Percentiles rank a stretch among this genome's conserved stretches.
phyloP scores from a whole-genome alignment of 1,140 invertebrate species.

The Cylas formicarius region DNA sequence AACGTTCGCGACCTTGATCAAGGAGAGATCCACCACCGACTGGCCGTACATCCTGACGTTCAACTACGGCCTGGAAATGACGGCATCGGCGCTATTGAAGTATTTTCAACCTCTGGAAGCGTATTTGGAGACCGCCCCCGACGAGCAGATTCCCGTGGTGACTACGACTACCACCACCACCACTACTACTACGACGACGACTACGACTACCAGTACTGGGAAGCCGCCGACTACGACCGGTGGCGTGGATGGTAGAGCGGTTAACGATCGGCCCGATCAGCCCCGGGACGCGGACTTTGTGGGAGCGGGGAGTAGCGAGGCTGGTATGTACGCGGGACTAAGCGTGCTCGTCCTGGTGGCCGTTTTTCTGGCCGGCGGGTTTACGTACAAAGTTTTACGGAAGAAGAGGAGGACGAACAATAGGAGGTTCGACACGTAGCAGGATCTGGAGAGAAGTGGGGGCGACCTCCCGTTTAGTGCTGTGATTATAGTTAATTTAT shows the following conservation, averaged over 20 bases:
- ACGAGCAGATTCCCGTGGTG: slow-evolving; percentile 23
- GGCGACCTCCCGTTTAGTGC: background rate
- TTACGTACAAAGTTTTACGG: slow-evolving; percentile 15
- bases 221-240: slow-evolving; percentile 1
- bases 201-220: slow-evolving; percentile 13
- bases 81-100: slow-evolving; percentile 30
- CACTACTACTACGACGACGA: slow-evolving; percentile 14
- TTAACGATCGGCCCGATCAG: slow-evolving; percentile 14
- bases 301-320: background rate
- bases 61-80: slow-evolving; percentile 32
- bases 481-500: background rate
- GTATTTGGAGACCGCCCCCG: slow-evolving; percentile 37
- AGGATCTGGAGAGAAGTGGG: slow-evolving; percentile 4
- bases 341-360: slow-evolving; percentile 11
- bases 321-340: slow-evolving; percentile 18
- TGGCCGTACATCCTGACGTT: slow-evolving; percentile 30
- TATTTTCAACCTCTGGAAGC: slow-evolving; percentile 39
- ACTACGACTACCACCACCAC: slow-evolving; percentile 23
- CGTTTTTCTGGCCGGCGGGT: slow-evolving; percentile 16
- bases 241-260: slow-evolving; percentile 7
- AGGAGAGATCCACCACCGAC: slow-evolving; percentile 27
- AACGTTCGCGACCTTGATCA: slow-evolving; percentile 33
- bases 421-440: slow-evolving; percentile 30
- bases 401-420: slow-evolving; percentile 23
- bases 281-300: background rate